Base-by-base conservation (phyloP, 2,113 vertebrate species). In the Protobothrops flavoviridis region DNA sequence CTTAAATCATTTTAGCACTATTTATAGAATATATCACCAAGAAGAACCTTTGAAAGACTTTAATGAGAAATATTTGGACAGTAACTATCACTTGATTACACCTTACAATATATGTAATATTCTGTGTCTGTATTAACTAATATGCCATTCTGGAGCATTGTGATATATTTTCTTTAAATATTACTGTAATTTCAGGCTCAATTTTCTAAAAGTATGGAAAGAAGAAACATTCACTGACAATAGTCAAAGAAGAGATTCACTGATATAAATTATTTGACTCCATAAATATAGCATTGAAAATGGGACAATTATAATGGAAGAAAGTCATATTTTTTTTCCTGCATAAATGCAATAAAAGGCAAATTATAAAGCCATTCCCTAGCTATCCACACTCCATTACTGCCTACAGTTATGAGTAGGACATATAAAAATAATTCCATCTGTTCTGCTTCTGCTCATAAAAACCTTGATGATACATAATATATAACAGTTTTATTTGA, bases 351-450 rank as follows among this genome's bases (percentile, higher is more conserved):
- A 88, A 48, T 23, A 93, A 59, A 91, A 92, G 91, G 90, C 91
- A 89, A 94, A 91, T 89, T 89, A 94, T 91, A 91, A 94, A 1
- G 0, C 48, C 52, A 90, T 89, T 93, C 20, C 6, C 17, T 85
- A 86, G 10, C 2, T 94, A 59, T 92, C 93, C 87, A 92, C 90
- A 90, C 81, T 86, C 87, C 74, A 90, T 94, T 92, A 86, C 93
- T 92, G 93, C 48, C 56, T 90, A 92, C 88, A 94, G 86, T 92
- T 61, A 94, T 29, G 39, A 50, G 91, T 95, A 95, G 3, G 26
- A 90, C 23, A 29, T 57, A 10, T 88, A 88, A 50, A 61, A 43
- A 90, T 48, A 92, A 93, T 88, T 88, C 94, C 5, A 91, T 93
- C 89, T 53, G 81, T 88, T 26, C 13, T 74, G 2, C 45, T 33